Evolutionary conservation across 2,797 vertebrate species (phyloP), one percentile per base, ranked within the genome.

Genomic region (Clarias platycephalus): DNA sequence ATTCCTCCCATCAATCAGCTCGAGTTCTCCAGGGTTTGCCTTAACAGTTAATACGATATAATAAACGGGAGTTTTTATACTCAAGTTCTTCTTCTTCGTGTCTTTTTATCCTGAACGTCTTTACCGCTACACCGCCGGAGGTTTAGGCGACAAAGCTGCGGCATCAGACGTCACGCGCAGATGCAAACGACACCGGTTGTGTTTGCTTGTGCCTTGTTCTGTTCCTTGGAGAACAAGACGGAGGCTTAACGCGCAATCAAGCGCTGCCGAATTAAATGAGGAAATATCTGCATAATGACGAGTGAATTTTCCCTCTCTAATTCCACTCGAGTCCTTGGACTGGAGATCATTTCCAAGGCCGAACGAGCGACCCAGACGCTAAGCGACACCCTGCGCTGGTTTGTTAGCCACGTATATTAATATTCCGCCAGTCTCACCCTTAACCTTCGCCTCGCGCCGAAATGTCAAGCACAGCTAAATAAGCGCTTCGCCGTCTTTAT

Each of bases 391-490:
- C 74, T 84, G 82, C 64, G 86, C 84, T 12, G 83, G 90, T 94
- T 94, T 93, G 92, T 92, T 93, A 92, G 89, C 81, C 82, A 40
- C 83, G 16, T 83, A 89, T 87, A 91, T 91, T 89, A 89, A 89
- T 90, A 90, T 88, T 87, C 85, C 77, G 81, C 2, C 81, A 55
- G 77, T 53, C 86, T 89, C 90, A 89, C 90, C 89, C 86, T 84
- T 85, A 86, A 85, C 88, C 90, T 91, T 88, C 84, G 87, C 86
- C 87, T 90, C 91, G 90, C 82, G 79, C 89, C 87, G 71, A 95
- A 95, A 94, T 95, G 94, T 94, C 93, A 95, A 91, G 91, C 91
- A 88, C 89, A 90, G 91, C 92, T 90, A 92, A 91, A 93, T 86
- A 90, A 91, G 89, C 89, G 85, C 72, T 62, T 87, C 31, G 74